Evolutionary conservation across 2,113 vertebrate genomes (phyloP), one percentile per base, ranked within the genome.

Genomic region (Loxodonta africana): DNA sequence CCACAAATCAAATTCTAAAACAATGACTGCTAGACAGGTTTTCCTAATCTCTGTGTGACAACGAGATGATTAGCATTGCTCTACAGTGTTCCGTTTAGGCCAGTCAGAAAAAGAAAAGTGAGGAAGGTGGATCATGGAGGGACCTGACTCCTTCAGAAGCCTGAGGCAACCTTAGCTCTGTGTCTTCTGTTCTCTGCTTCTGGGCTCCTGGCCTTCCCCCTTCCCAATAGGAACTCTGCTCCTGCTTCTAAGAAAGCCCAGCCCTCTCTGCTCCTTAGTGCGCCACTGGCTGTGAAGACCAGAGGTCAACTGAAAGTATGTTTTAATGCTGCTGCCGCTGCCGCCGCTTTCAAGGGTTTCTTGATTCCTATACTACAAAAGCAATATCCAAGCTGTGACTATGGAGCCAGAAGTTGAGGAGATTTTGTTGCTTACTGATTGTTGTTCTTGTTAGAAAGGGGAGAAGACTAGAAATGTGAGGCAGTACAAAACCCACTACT

Each of bases 321-420:
- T 46, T 86, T 78, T 30, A 41, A 60, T 17, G 12, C 18, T 28
- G 30, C n/a, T 51, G 33, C 8, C 41, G 71, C 8, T 74, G 71
- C 12, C 6, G 20, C 71, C 37, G 15, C 17, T 69, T 63, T 18
- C 3, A 60, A 37, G 20, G 63, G 26, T 17, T 21, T 53, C n/a
- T 8, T 10, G 28, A 20, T 74, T 17, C 63, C 84, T 33, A 21
- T 26, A 65, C 15, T 37, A 73, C 7, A 28, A 82, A 78, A 88
- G 65, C 15, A 15, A 67, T 5, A 0, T 14, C 78, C 20, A 37
- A 28, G 12, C 33, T 30, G 46, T 4, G 8, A 14, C 53, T 71
- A 78, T 65, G 94, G 93, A 93, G 94, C 30, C 30, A 90, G 91
- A 86, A 6, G 20, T 15, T 57, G 41, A 17, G 33, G 67, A 84